Evolutionary conservation across 2,888 invertebrate species (phyloP), one percentile per base, ranked within the genome.

Genomic region (Apamea crenata): DNA sequence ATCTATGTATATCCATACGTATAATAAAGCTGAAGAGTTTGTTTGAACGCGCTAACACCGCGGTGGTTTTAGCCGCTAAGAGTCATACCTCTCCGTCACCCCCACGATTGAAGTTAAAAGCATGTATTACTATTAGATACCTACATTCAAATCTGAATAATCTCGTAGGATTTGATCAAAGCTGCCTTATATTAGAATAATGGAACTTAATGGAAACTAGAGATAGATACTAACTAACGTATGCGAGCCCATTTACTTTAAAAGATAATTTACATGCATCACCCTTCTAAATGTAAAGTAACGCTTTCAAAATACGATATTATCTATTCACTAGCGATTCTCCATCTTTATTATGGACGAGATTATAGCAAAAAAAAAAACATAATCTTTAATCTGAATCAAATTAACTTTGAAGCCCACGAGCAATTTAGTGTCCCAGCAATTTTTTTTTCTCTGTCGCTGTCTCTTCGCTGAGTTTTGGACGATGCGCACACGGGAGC

Each of bases 281-380:
- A 18, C 1, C 56, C n/a, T 3, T 78, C 29, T 77, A 77, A 78
- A 77, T 68, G 78, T 59, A 77, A 77, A 78, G 16, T 68, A 78
- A 77, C 18, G 12, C 29, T 40, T 78, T 53, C 50, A 61, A 40
- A 2, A 40, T 29, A n/a, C 44, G 36, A 59, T 61, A 29, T 29
- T 40, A 29, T 78, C 8, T 4, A 59, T 56, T 56, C 29, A 4
- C 8, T 40, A 32, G 18, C n/a, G 56, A 78, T 50, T 67, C 14
- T 32, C 36, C 21, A 67, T 50, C 29, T 68, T 40, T 50, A 77
- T 29, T 61, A 36, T 0, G 18, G 16, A 3, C 44, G 18, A 74
- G 40, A 25, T 14, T 18, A 2, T 14, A 8, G 6, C 44, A 61
- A 21, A 59, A 50, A 50, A 32, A 40, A 50, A n/a, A 32, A 56